These are phyloP conservation scores for Philhelius pedissequus DNA, from an alignment of 2,888 invertebrate species.

Conservation along the genomic window DNA sequence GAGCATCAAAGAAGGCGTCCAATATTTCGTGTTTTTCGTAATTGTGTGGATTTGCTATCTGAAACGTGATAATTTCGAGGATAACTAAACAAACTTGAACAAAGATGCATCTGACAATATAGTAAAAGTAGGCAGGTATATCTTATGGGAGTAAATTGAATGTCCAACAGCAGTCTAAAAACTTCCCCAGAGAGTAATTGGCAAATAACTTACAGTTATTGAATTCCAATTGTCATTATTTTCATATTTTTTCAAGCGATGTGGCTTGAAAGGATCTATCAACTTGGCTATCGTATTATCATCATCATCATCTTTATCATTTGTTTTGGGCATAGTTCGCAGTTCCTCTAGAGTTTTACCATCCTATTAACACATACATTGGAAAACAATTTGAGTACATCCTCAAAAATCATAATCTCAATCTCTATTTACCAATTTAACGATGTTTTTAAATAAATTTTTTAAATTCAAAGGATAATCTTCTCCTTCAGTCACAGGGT, in stretches of 20 bases:
- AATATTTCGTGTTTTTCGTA: slow-evolving; percentile 71
- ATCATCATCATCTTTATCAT: slow-evolving; percentile 70
- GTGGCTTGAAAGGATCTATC: slow-evolving; percentile 70
- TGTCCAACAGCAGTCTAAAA: no score
- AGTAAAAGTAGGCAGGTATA: no score
- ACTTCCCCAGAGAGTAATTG: no score
- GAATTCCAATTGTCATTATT: slow-evolving; percentile 75
- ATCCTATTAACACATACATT: slow-evolving; percentile 70
- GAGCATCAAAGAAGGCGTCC: slow-evolving; percentile 73
- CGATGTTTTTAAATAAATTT: slow-evolving; percentile 72
- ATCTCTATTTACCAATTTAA: slow-evolving; percentile 45
- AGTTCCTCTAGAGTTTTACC: slow-evolving; percentile 73
- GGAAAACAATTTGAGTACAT: neutral
- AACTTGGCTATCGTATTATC: slow-evolving; percentile 69
- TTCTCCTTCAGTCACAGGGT: slow-evolving; percentile 72
- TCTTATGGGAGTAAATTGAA: no score
- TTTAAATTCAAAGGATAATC: slow-evolving; percentile 74
- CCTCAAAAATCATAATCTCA: no score
- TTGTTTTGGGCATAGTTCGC: slow-evolving; percentile 72
- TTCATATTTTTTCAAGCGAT: slow-evolving; percentile 70
- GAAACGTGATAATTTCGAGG: neutral
- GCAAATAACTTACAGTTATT: slow-evolving; percentile 72
- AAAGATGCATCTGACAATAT: no score
- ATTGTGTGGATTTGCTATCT: slow-evolving; percentile 72
- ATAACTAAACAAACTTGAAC: neutral